These are phyloP conservation scores for Tragulus kanchil DNA, from an alignment of 2,113 vertebrate species.

Conservation along the genomic window DNA sequence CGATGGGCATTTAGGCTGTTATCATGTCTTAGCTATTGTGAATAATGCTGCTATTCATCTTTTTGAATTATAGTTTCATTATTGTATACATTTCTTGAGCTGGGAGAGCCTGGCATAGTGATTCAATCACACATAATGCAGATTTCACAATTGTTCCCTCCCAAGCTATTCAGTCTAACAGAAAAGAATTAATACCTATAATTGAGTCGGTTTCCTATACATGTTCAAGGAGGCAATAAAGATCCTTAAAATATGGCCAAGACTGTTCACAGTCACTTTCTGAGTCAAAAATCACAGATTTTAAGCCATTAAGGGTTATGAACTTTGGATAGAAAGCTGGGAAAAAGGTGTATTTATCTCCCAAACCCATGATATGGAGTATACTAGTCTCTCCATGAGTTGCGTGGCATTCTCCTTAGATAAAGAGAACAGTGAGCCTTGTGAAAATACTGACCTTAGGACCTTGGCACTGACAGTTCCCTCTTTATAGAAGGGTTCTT, in stretches of 20 bases:
- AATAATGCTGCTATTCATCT: background rate
- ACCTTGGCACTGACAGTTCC: background rate
- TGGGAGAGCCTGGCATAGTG: background rate
- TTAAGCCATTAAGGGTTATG: background rate
- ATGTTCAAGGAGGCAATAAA: background rate
- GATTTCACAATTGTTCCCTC: background rate
- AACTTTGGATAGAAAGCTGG: background rate
- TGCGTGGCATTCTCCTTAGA: background rate
- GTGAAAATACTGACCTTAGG: slow-evolving; percentile 10
- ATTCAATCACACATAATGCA: background rate
- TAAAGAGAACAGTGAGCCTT: background rate
- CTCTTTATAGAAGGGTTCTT: slow-evolving; percentile 38
- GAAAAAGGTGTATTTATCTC: background rate
- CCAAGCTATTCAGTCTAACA: slow-evolving; percentile 1
- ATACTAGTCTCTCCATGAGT: background rate
- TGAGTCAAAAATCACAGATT: background rate
- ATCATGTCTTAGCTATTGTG: background rate
- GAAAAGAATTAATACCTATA: background rate
- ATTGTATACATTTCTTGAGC: background rate
- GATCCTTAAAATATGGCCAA: background rate
- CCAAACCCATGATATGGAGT: background rate
- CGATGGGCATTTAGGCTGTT: background rate
- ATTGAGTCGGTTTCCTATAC: background rate
- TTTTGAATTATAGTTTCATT: background rate
- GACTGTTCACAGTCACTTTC: background rate